These are phyloP conservation scores for Sebastes flavidus DNA, from an alignment of 2,797 vertebrate genomes.

Conservation along the genomic window DNA sequence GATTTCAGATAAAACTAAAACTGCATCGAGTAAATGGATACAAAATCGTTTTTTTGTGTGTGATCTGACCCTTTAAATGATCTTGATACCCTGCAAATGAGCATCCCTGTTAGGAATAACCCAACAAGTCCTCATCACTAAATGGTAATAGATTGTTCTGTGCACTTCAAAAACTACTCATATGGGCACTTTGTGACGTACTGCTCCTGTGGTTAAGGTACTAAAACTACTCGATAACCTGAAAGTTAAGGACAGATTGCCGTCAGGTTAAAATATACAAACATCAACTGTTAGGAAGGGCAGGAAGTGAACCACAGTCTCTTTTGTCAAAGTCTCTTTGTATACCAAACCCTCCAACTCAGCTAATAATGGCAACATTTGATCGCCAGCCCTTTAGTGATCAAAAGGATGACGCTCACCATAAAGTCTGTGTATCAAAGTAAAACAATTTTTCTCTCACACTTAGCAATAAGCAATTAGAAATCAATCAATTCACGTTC, in stretches of 20 bases:
- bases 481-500: slow-evolving; percentile 31
- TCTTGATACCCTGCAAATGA: neutral
- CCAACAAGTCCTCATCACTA: neutral
- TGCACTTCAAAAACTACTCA: neutral
- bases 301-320: neutral
- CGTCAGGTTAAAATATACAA: neutral
- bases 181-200: neutral
- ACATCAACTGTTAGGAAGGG: neutral
- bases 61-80: neutral
- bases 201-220: neutral
- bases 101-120: neutral
- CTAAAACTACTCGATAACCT: neutral
- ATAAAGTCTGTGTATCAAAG: neutral
- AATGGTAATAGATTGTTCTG: neutral
- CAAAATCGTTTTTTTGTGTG: neutral
- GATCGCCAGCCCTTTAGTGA: neutral
- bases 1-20: neutral
- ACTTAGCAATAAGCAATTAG: neutral
- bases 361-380: neutral
- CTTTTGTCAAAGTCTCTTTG: neutral
- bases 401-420: neutral
- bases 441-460: neutral
- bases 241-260: neutral
- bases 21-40: neutral
- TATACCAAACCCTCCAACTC: neutral